Percentiles rank a stretch among this genome's conserved stretches.
These are phyloP conservation scores for Ptychoptera contaminata DNA, from an alignment of 2,888 invertebrate species.

Conservation along the genomic window DNA sequence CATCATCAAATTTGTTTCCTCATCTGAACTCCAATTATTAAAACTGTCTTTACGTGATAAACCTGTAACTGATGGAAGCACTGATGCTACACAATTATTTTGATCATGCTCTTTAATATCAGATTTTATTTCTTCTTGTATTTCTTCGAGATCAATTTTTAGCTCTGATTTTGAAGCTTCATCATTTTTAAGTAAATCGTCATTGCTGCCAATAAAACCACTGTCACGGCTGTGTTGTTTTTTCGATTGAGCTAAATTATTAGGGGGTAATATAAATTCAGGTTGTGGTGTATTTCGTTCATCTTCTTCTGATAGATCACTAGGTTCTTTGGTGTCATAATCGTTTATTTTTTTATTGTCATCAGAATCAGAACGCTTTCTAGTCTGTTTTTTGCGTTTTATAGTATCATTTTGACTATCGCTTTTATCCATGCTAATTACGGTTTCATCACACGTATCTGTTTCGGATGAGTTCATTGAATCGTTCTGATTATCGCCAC, in stretches of 20 bases:
- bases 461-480: conserved; percentile 50
- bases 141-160: conserved; percentile 41
- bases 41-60: conserved; percentile 76
- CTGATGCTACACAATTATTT: neutral
- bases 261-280: conserved; percentile 38
- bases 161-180: conserved; percentile 20
- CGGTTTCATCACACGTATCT: conserved; percentile 49
- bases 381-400: conserved; percentile 65
- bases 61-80: conserved; percentile 32
- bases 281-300: conserved; percentile 53
- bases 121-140: conserved; percentile 40
- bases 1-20: conserved; percentile 91
- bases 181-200: conserved; percentile 55
- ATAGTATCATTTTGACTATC: conserved; percentile 69
- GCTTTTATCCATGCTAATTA: conserved; percentile 48
- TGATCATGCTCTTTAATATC: conserved; percentile 32
- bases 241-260: conserved; percentile 44
- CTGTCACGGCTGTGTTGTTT: conserved; percentile 77
- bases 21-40: conserved; percentile 88
- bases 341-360: conserved; percentile 33
- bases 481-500: conserved; percentile 34
- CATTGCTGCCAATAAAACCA: conserved; percentile 78
- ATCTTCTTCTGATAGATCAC: conserved; percentile 43
- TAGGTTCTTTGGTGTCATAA: conserved; percentile 41
- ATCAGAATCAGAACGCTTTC: conserved; percentile 40